Evolutionary conservation across 2,888 invertebrate genomes (phyloP).

Genomic region (Melanotus villosus): DNA sequence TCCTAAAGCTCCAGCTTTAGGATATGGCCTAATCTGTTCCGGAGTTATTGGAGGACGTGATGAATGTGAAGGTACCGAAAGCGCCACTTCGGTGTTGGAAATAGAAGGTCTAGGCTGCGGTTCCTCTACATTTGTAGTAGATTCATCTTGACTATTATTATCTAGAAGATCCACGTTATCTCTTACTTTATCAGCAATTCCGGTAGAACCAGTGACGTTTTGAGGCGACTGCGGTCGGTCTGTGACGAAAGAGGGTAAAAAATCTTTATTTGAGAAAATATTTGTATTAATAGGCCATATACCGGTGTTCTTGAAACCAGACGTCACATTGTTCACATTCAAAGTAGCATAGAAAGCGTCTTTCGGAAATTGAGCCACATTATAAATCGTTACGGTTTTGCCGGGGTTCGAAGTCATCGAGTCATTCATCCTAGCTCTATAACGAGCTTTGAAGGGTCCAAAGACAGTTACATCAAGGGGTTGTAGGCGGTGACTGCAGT

Average conservation of each 20-base stretch:
- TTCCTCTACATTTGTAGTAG: conserved; percentile 10
- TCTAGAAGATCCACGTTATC: conserved; percentile 9
- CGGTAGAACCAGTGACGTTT: conserved; percentile 6
- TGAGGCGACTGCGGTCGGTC: conserved; percentile 34
- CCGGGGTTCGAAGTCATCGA: conserved; percentile 54
- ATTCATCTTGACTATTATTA: conserved; percentile 3
- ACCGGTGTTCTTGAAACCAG: conserved; percentile 42
- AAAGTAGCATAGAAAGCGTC: conserved; percentile 50
- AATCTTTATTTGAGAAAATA: conserved; percentile 2
- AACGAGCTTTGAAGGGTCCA: conserved; percentile 49
- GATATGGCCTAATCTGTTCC: conserved; percentile 29
- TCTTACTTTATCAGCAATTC: conserved; percentile 8
- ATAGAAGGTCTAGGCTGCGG: conserved; percentile 27
- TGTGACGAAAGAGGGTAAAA: conserved; percentile 5
- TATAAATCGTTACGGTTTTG: conserved; percentile 58
- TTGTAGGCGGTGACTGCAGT: conserved; percentile 56
- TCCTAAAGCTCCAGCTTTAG: conserved; percentile 36
- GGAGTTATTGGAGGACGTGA: conserved; percentile 24
- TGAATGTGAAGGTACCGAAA: conserved; percentile 24
- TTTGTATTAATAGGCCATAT: conserved; percentile 6
- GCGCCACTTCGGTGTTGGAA: conserved; percentile 16
- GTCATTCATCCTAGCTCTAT: conserved; percentile 55
- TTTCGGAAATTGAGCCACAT: conserved; percentile 52
- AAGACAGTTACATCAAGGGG: conserved; percentile 50
- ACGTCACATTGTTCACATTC: conserved; percentile 53